Evolutionary conservation across 2,888 invertebrate genomes (phyloP).

Genomic region (Ganaspis brasiliensis): DNA sequence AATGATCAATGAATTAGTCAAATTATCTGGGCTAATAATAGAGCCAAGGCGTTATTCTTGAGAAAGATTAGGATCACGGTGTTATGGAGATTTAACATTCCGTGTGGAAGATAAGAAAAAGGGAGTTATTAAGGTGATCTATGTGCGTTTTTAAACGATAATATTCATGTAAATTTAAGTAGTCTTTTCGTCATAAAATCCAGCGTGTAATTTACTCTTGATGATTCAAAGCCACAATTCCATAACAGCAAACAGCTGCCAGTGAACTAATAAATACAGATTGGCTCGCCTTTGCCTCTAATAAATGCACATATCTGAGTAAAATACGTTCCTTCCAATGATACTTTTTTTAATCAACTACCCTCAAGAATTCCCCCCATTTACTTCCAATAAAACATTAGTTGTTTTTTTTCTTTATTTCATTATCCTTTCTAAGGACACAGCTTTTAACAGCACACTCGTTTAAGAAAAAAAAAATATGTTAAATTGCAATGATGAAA

Average conservation of each 20-base stretch:
- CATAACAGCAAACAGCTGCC: slow-evolving; percentile 31
- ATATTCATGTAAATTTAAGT: slow-evolving; percentile 35
- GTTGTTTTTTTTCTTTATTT: neutral
- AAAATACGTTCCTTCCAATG: slow-evolving; percentile 9
- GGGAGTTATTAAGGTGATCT: neutral
- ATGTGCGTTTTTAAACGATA: slow-evolving; percentile 2
- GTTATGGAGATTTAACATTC: neutral
- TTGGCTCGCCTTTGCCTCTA: slow-evolving; percentile 39
- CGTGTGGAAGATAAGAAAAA: neutral
- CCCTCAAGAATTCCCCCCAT: neutral
- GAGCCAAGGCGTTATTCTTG: too few species aligned
- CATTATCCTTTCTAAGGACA: too few species aligned
- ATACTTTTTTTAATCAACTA: neutral
- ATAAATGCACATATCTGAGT: slow-evolving; percentile 36
- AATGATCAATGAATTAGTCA: too few species aligned
- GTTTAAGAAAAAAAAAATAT: too few species aligned
- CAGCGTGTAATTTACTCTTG: slow-evolving; percentile 28
- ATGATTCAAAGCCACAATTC: slow-evolving; percentile 36
- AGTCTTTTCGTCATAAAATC: slow-evolving; percentile 30
- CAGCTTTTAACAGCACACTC: too few species aligned
- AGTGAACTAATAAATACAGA: slow-evolving; percentile 35
- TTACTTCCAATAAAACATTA: neutral
- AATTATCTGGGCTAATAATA: too few species aligned
- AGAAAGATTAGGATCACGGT: too few species aligned
- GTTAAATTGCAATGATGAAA: too few species aligned